Evolutionary conservation across 1,140 invertebrate genomes (phyloP).

Genomic region (Philotrypesis tridentata): DNA sequence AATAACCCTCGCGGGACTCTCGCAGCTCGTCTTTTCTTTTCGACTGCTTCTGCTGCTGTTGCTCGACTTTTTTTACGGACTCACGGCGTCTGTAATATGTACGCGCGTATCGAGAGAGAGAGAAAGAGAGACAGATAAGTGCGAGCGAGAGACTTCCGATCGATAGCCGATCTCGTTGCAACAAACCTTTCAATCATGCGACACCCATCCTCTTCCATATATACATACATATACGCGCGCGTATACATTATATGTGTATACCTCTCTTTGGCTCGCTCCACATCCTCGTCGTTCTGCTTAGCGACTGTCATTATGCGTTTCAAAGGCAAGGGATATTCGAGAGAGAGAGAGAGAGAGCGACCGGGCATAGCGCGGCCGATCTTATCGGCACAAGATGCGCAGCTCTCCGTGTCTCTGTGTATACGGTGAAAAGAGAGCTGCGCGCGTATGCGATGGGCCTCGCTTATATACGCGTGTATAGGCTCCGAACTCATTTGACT

Average conservation of each 20-base stretch:
- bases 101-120: too few species aligned
- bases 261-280: neutral
- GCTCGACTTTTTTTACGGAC: neutral
- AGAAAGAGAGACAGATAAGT: neutral
- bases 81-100: neutral
- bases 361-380: neutral
- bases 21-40: neutral
- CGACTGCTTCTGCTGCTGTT: neutral
- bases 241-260: too few species aligned
- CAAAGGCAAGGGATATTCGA: neutral
- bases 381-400: neutral
- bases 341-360: neutral
- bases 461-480: too few species aligned
- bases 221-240: too few species aligned
- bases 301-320: constrained; percentile 12
- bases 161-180: constrained; percentile 60
- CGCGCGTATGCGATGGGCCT: too few species aligned
- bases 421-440: neutral
- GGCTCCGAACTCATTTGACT: neutral
- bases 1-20: constrained; percentile 47
- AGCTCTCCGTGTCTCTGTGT: neutral
- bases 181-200: constrained; percentile 67
- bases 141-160: constrained; percentile 61
- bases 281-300: neutral
- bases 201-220: constrained; percentile 57